phyloP scores from a whole-genome alignment of 2,797 vertebrate species.

The Gymnodraco acuticeps region DNA sequence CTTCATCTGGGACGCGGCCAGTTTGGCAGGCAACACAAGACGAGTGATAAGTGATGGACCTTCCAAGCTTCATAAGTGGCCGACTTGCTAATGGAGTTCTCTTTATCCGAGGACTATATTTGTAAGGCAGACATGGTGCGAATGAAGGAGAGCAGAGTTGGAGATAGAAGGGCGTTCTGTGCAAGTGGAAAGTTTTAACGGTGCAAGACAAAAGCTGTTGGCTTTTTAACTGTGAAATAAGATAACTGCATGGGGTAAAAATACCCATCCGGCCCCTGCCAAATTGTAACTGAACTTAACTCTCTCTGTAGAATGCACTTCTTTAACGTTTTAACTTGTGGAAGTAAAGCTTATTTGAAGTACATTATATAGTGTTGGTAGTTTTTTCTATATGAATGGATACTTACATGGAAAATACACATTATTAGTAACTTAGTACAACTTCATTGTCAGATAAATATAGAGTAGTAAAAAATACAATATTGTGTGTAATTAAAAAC shows the following conservation, averaged over 20 bases:
- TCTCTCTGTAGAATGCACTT: background rate
- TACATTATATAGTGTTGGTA: background rate
- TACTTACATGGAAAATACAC: background rate
- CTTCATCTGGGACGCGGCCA: conserved; percentile 71
- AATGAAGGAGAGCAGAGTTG: conserved; percentile 79
- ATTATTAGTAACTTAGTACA: background rate
- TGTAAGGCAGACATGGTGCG: conserved; percentile 79
- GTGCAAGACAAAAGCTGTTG: conserved; percentile 45
- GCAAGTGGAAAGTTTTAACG: conserved; percentile 54
- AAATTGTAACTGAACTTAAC: background rate
- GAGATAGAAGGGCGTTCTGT: conserved; percentile 55
- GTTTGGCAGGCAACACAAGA: conserved; percentile 81
- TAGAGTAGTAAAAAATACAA: background rate
- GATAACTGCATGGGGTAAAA: conserved; percentile 5
- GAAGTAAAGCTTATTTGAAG: background rate
- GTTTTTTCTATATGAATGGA: background rate
- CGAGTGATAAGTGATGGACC: conserved; percentile 84
- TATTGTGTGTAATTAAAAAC: background rate
- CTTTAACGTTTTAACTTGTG: background rate
- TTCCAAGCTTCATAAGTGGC: conserved; percentile 81
- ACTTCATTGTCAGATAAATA: conserved; percentile 1
- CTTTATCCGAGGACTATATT: conserved; percentile 86
- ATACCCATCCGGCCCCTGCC: background rate
- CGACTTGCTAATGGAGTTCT: conserved; percentile 84
- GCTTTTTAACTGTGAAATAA: conserved; percentile 31